Evolutionary conservation across 2,113 vertebrate species (phyloP).

Genomic region (Ivindomyrus marchei): DNA sequence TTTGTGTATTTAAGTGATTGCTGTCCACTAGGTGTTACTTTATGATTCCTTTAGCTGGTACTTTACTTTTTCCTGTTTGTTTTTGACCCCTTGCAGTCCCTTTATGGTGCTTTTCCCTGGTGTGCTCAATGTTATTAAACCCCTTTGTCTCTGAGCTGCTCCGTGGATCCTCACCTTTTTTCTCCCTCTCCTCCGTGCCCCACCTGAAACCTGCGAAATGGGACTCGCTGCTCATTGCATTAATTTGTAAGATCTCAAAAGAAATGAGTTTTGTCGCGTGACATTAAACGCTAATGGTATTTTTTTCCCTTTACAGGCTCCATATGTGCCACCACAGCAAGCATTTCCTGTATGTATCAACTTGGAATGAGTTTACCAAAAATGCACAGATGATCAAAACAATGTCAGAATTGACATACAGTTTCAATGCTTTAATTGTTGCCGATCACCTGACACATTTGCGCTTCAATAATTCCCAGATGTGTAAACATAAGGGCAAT

Average conservation of each 20-base stretch:
- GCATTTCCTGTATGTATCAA: conserved; percentile 21
- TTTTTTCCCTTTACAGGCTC: neutral
- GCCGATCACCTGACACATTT: neutral
- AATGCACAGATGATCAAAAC: neutral
- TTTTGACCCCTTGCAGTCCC: neutral
- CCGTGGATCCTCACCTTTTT: neutral
- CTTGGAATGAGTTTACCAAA: neutral
- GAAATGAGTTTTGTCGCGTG: neutral
- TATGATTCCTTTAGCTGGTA: neutral
- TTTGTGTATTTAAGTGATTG: neutral
- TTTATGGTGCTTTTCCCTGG: neutral
- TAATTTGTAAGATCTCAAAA: neutral
- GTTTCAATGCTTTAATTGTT: neutral
- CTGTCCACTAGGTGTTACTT: neutral
- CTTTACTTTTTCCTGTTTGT: neutral
- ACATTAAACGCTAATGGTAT: neutral
- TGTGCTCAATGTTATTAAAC: neutral
- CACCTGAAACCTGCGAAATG: neutral
- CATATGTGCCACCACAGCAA: conserved; percentile 32
- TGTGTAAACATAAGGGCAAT: neutral
- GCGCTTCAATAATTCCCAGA: neutral
- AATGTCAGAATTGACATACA: neutral
- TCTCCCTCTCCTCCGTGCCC: neutral
- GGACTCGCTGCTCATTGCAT: neutral
- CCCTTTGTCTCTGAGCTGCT: neutral